Percentiles rank a stretch among this genome's conserved stretches.
Conservation (phyloP, 2,113 vertebrate genomes). For the Podocnemis expansa region DNA sequence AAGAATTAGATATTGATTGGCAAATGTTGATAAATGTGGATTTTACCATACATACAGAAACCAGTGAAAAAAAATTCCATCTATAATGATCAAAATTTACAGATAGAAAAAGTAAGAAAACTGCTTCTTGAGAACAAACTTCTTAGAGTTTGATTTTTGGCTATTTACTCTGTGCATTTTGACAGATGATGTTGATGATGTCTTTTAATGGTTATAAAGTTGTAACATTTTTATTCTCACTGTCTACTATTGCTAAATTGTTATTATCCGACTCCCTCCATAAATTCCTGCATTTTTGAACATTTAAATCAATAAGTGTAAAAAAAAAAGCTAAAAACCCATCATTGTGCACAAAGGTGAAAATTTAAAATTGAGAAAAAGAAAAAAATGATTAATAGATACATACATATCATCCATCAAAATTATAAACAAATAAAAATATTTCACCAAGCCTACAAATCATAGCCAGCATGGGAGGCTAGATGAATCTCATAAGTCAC, state of each 20-base stretch:
- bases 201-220: background rate
- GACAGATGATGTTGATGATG: background rate
- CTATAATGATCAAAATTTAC: background rate
- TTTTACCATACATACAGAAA: background rate
- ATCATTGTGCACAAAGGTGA: background rate
- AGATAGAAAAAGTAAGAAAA: background rate
- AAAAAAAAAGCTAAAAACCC: background rate
- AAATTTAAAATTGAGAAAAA: background rate
- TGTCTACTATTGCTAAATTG: background rate
- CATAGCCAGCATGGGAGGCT: background rate
- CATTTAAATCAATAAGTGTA: background rate
- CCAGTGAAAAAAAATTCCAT: background rate
- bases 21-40: background rate
- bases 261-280: background rate
- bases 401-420: background rate
- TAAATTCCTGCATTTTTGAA: background rate
- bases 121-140: background rate
- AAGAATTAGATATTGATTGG: background rate
- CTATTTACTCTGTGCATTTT: background rate
- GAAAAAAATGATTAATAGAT: background rate
- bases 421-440: background rate
- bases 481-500: background rate
- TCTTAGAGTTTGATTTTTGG: background rate
- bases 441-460: background rate
- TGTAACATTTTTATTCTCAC: background rate